Base-by-base conservation (phyloP, 2,113 vertebrate species). In the Paedocypris sp. region DNA sequence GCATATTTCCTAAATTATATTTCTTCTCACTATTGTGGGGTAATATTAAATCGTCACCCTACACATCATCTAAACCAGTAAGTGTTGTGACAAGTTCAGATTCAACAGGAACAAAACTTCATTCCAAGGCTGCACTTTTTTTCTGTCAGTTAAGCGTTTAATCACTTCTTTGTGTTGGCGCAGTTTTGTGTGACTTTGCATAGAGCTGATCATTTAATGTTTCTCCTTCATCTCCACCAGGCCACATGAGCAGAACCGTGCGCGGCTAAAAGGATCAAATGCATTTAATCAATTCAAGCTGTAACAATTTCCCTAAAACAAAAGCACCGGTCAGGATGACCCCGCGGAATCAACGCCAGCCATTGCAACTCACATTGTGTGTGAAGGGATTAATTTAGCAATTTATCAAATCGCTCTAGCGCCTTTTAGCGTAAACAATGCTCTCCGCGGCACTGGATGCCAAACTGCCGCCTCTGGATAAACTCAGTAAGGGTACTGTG, bases 201-300 rank as follows among this genome's bases (percentile, higher is more conserved):
- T 16, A 41, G 10, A 43, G 26, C 18, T 8, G 39, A 43, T 58
- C 16, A 43, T 45, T 58, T 58, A 58, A 58, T 58, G 25, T 11
- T 32, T 58, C 23, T 28, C 18, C 18, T 42, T n/a, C 48, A 29
- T 42, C 31, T 45, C 29, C 22, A 6, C 62, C 2, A 12, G 13
- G 16, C 33, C 11, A 18, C 19, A 33, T 32, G 56, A 59, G 41
- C 48, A 19, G 20, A 41, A 45, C n/a, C 9, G 23, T 47, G 43
- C 26, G 46, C 67, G 42, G 49, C 66, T 66, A 49, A 64, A 62
- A 49, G 60, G 66, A 73, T 70, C 56, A 63, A 66, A 74, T 47
- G 41, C 58, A 62, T 67, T 74, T 60, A 68, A 74, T 74, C 58
- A 59, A 68, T 33, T 66, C 26, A 41, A 31, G 58, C 54, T 26